Evolutionary conservation across 2,113 vertebrate genomes (phyloP).

Genomic region (Mormyrus lacerda): DNA sequence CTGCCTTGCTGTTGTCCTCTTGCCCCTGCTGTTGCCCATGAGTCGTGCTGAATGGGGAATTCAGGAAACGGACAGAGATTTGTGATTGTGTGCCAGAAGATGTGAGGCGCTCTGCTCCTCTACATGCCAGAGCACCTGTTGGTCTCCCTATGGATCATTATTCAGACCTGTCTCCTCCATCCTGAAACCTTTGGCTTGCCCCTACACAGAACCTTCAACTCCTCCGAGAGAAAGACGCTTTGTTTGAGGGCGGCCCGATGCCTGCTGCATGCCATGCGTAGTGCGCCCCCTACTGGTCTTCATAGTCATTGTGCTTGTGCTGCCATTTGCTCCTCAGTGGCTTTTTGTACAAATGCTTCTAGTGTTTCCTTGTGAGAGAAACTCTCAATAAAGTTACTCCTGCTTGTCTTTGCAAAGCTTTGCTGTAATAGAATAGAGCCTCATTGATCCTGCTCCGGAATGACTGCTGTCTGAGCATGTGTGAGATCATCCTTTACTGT

Average conservation of each 20-base stretch:
- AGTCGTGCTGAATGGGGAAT: background rate
- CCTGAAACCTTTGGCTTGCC: background rate
- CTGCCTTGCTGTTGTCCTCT: background rate
- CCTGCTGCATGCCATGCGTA: constrained; percentile 9
- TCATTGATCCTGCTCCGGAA: background rate
- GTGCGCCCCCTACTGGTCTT: constrained; percentile 16
- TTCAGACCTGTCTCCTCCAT: background rate
- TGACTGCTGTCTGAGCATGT: background rate
- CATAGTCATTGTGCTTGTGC: constrained; percentile 28
- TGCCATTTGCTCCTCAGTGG: constrained; percentile 18
- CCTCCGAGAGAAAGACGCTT: background rate
- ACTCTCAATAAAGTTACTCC: constrained; percentile 33
- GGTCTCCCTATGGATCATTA: background rate
- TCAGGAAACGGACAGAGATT: background rate
- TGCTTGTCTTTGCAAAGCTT: constrained; percentile 28
- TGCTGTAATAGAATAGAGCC: background rate
- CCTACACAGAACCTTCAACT: background rate
- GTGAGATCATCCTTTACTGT: background rate
- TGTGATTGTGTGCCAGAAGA: background rate
- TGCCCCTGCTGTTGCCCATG: background rate
- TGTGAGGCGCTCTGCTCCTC: background rate
- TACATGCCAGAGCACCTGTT: background rate
- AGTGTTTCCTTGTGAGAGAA: constrained; percentile 35
- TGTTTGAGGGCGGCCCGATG: background rate
- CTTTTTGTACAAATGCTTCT: constrained; percentile 33